A percentile compares a stretch with the other conserved stretches of the same genome.
These are phyloP conservation scores for Philereme transversata DNA, from an alignment of 2,888 invertebrate species.

Conservation along the genomic window DNA sequence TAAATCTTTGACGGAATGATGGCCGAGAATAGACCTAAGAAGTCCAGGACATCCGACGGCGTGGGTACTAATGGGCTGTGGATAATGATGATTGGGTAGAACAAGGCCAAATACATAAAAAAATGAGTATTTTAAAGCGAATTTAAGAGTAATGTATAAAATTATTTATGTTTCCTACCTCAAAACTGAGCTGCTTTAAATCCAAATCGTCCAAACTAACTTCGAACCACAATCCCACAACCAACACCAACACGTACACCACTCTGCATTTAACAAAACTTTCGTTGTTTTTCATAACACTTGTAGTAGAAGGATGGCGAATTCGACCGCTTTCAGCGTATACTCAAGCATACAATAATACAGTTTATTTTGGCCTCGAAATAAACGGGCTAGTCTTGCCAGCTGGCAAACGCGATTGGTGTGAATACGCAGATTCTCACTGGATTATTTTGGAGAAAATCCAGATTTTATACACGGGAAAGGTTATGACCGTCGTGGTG, in stretches of 20 bases:
- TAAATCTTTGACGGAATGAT: too few relatives aligned
- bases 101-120: too few relatives aligned
- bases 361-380: slow-evolving; percentile 31
- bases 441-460: slow-evolving; percentile 45
- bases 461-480: slow-evolving; percentile 14
- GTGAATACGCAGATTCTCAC: slow-evolving; percentile 26
- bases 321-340: slow-evolving; percentile 14
- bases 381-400: slow-evolving; percentile 35
- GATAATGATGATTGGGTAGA: too few relatives aligned
- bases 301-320: slow-evolving; percentile 23
- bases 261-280: slow-evolving; percentile 33
- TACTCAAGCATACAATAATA: slow-evolving; percentile 3
- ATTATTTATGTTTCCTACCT: slow-evolving; percentile 34
- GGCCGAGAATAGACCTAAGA: too few relatives aligned
- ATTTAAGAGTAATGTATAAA: too few relatives aligned
- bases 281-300: slow-evolving; percentile 40
- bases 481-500: slow-evolving; percentile 15
- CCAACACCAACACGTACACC: slow-evolving; percentile 39
- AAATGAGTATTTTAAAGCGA: too few relatives aligned
- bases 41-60: too few relatives aligned
- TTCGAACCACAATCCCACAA: slow-evolving; percentile 46
- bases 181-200: slow-evolving; percentile 25
- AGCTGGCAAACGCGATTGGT: slow-evolving; percentile 35
- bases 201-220: slow-evolving; percentile 28
- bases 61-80: too few relatives aligned